These are phyloP conservation scores for Montifringilla adamsi DNA, from an alignment of 2,113 vertebrate genomes.

Conservation along the genomic window DNA sequence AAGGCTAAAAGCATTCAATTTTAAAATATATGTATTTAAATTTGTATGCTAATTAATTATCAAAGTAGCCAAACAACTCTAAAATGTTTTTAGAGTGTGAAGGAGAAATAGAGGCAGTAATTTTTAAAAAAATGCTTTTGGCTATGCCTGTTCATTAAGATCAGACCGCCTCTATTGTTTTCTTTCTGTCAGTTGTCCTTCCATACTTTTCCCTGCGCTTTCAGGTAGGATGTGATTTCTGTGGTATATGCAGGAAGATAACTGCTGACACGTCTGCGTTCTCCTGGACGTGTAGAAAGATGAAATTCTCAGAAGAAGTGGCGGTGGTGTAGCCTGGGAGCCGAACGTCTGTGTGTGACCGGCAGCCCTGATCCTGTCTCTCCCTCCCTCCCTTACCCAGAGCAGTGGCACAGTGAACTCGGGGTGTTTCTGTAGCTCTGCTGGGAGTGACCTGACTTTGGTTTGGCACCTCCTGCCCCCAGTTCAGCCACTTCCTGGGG, in stretches of 20 bases:
- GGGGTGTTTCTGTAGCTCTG: fast-evolving
- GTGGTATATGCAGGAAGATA: not conserved
- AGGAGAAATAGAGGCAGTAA: not conserved
- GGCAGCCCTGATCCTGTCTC: not conserved
- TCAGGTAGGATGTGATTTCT: not conserved
- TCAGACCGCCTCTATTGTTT: not conserved
- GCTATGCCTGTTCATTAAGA: not conserved
- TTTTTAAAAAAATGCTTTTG: not conserved
- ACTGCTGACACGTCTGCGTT: fast-evolving
- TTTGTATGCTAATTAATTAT: not conserved
- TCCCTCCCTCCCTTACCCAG: no score
- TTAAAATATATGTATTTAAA: not conserved
- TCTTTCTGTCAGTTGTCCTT: no score
- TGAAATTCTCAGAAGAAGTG: not conserved
- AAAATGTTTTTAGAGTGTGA: not conserved
- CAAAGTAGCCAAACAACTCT: not conserved
- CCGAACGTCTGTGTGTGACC: fast-evolving
- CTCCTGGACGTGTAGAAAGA: not conserved
- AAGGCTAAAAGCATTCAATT: not conserved
- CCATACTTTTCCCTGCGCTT: not conserved
- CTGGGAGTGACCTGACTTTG: not conserved
- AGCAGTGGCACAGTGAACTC: not conserved
- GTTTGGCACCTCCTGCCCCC: not conserved
- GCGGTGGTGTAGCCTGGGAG: not conserved
- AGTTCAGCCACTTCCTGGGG: not conserved